Percentiles rank a stretch among this genome's conserved stretches.
Evolutionary conservation across 2,888 invertebrate species (phyloP).

Genomic region (Carpatolechia fugitivella): DNA sequence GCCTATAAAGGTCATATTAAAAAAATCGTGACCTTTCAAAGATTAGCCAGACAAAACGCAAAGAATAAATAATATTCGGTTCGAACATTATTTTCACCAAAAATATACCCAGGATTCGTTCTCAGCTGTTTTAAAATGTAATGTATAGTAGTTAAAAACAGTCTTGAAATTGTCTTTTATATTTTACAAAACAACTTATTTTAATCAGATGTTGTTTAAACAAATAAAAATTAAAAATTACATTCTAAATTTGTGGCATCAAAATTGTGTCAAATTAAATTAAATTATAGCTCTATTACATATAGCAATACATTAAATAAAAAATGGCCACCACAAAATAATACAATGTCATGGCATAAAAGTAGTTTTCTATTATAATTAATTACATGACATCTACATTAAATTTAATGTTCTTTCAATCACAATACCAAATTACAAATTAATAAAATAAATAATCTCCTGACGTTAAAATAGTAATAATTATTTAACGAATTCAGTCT

Average conservation of each 20-base stretch:
- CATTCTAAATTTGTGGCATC: slow-evolving; percentile 30
- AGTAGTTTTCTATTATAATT: slow-evolving; percentile 19
- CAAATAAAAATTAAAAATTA: slow-evolving; percentile 27
- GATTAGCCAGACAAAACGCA: no score
- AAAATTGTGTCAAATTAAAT: slow-evolving; percentile 11
- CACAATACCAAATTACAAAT: slow-evolving; percentile 30
- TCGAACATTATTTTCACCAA: no score
- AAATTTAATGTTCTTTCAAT: slow-evolving; percentile 34
- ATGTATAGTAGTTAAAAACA: slow-evolving; percentile 40
- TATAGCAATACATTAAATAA: slow-evolving; percentile 8
- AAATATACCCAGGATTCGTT: no score
- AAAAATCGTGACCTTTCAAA: no score
- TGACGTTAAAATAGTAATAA: slow-evolving; percentile 48
- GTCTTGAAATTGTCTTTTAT: slow-evolving; percentile 65
- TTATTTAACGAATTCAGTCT: slow-evolving; percentile 76
- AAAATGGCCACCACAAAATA: slow-evolving; percentile 21
- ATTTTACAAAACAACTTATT: slow-evolving; percentile 29
- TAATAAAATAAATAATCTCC: slow-evolving; percentile 68
- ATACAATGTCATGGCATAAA: slow-evolving; percentile 35
- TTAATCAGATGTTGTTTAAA: slow-evolving; percentile 26
- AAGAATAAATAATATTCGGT: no score
- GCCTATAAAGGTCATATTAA: no score
- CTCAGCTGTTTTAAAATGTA: slow-evolving; percentile 27
- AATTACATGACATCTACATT: slow-evolving; percentile 25
- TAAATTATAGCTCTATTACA: no score